phyloP scores from a whole-genome alignment of 2,113 vertebrate species.

The Argyrosomus japonicus region DNA sequence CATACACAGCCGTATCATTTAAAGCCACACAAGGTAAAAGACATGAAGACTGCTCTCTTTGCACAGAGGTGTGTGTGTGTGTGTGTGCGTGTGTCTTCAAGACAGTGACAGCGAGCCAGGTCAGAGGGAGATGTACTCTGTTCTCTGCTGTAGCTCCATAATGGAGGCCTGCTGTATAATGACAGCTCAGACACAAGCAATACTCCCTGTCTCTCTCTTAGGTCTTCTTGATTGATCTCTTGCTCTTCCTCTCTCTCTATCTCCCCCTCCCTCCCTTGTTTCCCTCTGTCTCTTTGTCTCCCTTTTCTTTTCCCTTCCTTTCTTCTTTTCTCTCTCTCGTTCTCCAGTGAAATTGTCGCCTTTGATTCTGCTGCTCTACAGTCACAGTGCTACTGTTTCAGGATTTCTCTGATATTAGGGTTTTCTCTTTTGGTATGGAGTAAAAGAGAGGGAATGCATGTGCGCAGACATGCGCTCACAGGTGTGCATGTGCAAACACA shows the following conservation, averaged over 20 bases:
- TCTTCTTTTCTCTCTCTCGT: constrained; percentile 38
- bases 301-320: constrained; percentile 9
- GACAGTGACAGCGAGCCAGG: constrained; percentile 57
- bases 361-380: constrained; percentile 61
- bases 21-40: constrained; percentile 54
- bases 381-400: constrained; percentile 43
- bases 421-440: constrained; percentile 49
- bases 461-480: neutral
- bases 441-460: constrained; percentile 36
- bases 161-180: constrained; percentile 80
- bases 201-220: constrained; percentile 52
- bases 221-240: constrained; percentile 47
- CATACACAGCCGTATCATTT: constrained; percentile 39
- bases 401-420: constrained; percentile 61
- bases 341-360: constrained; percentile 48
- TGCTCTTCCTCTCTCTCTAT: neutral
- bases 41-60: constrained; percentile 58
- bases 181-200: constrained; percentile 65
- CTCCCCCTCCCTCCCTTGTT: neutral
- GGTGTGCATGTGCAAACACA: constrained; percentile 33
- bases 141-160: constrained; percentile 72
- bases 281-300: constrained; percentile 24
- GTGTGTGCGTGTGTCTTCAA: constrained; percentile 21
- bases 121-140: constrained; percentile 67
- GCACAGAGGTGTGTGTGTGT: constrained; percentile 21